phyloP scores from a whole-genome alignment of 2,888 invertebrate genomes.

The Agrotis clavis region DNA sequence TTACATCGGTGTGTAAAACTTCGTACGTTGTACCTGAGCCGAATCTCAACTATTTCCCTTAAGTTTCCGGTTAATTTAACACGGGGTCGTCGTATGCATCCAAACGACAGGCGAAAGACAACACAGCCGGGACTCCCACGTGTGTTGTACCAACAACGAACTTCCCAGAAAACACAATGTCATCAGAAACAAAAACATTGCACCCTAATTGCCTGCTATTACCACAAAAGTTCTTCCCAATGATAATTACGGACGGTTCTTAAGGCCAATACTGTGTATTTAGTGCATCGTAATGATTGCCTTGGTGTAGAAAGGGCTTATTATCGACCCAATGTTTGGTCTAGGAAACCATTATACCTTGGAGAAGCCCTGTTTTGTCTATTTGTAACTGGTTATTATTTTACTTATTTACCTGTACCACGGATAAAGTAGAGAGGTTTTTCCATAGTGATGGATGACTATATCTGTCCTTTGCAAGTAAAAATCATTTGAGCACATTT shows the following conservation, averaged over 20 bases:
- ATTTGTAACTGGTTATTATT: conserved; percentile 34
- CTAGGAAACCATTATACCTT: conserved; percentile 38
- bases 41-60: conserved; percentile 88
- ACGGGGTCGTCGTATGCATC: conserved; percentile 85
- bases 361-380: conserved; percentile 21
- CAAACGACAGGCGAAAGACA: conserved; percentile 74
- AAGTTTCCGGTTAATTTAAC: conserved; percentile 90
- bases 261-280: conserved; percentile 59
- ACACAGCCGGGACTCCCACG: conserved; percentile 82
- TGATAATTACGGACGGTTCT: conserved; percentile 72
- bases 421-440: background rate
- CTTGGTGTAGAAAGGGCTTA: conserved; percentile 48
- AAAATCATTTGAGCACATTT: background rate
- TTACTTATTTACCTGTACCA: background rate
- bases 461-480: background rate
- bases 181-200: conserved; percentile 83
- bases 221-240: conserved; percentile 76
- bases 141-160: conserved; percentile 82
- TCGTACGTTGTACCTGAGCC: conserved; percentile 79
- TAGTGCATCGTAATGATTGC: conserved; percentile 62
- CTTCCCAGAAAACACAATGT: conserved; percentile 87
- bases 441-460: background rate
- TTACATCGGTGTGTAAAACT: conserved; percentile 49
- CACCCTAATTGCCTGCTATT: conserved; percentile 83
- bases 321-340: conserved; percentile 47